Conservation (phyloP, 2,113 vertebrate species). For the Pachypanchax playfairii region DNA sequence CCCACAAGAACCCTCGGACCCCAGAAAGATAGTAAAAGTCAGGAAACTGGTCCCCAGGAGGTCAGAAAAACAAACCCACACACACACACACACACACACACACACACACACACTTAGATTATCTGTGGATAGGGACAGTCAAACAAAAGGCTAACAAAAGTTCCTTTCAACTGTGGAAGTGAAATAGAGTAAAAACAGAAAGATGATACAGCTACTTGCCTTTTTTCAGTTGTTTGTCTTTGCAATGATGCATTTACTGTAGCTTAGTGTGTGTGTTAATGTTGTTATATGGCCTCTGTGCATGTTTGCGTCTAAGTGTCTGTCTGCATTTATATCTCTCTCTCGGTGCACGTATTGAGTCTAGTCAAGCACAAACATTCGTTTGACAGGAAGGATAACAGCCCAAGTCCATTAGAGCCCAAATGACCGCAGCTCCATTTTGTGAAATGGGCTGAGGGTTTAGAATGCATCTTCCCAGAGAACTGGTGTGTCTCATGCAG, state of each 20-base stretch:
- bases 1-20: too few species aligned
- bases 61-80: too few species aligned
- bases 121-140: too few species aligned
- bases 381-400: constrained; percentile 67
- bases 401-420: constrained; percentile 60
- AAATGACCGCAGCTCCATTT: constrained; percentile 66
- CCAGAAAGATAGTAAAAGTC: too few species aligned
- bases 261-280: constrained; percentile 22
- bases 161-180: constrained; percentile 14
- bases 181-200: background rate
- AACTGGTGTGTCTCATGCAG: constrained; percentile 34
- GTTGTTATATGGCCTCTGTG: constrained; percentile 27
- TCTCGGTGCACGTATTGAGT: constrained; percentile 19
- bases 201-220: background rate
- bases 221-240: constrained; percentile 5
- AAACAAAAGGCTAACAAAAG: too few species aligned
- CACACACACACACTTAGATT: too few species aligned
- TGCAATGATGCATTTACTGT: constrained; percentile 2
- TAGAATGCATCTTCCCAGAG: constrained; percentile 38
- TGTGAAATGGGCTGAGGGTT: constrained; percentile 64
- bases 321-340: constrained; percentile 28
- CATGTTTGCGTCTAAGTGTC: constrained; percentile 32
- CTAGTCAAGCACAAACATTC: constrained; percentile 58
- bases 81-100: too few species aligned
- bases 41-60: too few species aligned